Conservation (phyloP, 2,797 vertebrate genomes). For the Selene dorsalis region DNA sequence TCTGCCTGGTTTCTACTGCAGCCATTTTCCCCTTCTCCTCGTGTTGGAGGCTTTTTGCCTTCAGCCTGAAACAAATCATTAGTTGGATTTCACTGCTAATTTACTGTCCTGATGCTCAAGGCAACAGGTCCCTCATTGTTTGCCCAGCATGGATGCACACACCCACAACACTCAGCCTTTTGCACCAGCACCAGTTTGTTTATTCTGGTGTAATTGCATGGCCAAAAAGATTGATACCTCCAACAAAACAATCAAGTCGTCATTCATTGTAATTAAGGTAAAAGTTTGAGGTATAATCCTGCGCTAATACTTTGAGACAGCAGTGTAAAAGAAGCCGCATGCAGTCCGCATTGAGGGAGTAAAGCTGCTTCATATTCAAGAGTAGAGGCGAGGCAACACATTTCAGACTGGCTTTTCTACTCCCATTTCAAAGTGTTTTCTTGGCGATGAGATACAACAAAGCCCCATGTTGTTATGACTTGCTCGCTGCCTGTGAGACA, state of each 20-base stretch:
- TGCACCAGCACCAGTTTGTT: too few relatives aligned
- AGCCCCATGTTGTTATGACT: slow-evolving; percentile 16
- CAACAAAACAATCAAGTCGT: too few relatives aligned
- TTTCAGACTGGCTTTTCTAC: not conserved
- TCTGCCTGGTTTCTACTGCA: not conserved
- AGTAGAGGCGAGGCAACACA: not conserved
- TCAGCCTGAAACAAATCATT: slow-evolving; percentile 5
- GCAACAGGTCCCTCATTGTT: not conserved
- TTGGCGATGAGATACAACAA: slow-evolving; percentile 21
- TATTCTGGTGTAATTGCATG: too few relatives aligned
- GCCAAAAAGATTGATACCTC: too few relatives aligned
- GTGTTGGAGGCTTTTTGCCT: not conserved
- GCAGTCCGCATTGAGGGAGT: slow-evolving; percentile 1
- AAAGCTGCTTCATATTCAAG: slow-evolving; percentile 24
- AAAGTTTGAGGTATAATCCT: not conserved
- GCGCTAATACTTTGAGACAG: not conserved
- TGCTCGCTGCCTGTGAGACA: slow-evolving; percentile 23
- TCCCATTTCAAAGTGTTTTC: slow-evolving; percentile 24
- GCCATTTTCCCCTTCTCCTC: slow-evolving; percentile 12
- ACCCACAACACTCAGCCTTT: too few relatives aligned
- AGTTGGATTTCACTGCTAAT: not conserved
- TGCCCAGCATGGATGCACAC: not conserved
- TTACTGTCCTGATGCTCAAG: not conserved
- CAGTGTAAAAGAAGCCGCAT: not conserved
- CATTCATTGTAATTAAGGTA: too few relatives aligned